Base-by-base conservation (phyloP, 2,113 vertebrate species). In the Chinchilla lanigera region DNA sequence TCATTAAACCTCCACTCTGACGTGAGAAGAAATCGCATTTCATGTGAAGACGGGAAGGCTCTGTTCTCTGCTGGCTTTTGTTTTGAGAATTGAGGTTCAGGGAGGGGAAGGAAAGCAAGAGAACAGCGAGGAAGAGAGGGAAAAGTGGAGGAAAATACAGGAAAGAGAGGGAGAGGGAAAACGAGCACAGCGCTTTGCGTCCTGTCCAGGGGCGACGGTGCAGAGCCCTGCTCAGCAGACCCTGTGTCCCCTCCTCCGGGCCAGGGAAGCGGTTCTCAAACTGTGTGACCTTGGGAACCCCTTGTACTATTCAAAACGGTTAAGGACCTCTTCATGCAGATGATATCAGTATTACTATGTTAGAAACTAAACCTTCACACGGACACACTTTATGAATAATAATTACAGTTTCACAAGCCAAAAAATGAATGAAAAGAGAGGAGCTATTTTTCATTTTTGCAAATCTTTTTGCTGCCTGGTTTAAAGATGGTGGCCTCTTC, bases 1-100 rank as follows among this genome's bases (percentile, higher is more conserved):
- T 88, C 95, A 85, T 28, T 22, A 67, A 78, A 58, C 69, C 80
- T 98, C 84, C 78, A 5, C 63, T 77, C 69, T 78, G 69, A 50
- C 54, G 82, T 61, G 35, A 82, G 88, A 89, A 67, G 90, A 89
- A 86, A 63, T 38, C 56, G 95, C 54, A 24, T 38, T 84, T 93
- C 75, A 17, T 19, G 35, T 1, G 77, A 86, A 89, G 78, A 91
- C 95, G 50, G 65, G 80, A 86, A 56, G 54, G 35, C 80, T 63
- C 63, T 28, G 0, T 84, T 73, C 83, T 50, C 50, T 50, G 61
- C 90, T 22, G 73, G 35, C 56, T 95, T 89, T 78, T 93, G 80
- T 63, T 92, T 67, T 84, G 90, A 94, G 87, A 78, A 38, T 44
- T 60, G 81, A 89, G 78, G 38, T 17, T 50, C 0, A 4, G 28